Base-by-base conservation (phyloP, 2,113 vertebrate genomes). In the Eublepharis macularius region DNA sequence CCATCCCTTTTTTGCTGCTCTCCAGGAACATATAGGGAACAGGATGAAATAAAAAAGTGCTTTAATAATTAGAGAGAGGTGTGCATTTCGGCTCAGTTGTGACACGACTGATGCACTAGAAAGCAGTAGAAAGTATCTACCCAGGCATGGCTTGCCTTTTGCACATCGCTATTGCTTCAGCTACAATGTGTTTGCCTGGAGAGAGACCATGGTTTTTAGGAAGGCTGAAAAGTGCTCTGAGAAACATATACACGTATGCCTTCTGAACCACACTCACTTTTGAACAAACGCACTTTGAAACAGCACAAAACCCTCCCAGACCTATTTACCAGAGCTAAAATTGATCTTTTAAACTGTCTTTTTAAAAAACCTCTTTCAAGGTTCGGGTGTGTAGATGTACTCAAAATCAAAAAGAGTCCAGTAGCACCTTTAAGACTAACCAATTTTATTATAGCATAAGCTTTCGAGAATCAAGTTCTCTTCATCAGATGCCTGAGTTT, bases 1-100 rank as follows among this genome's bases (percentile, higher is more conserved):
- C 12, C 12, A n/a, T 57, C 6, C 12, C 66, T 41, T 49, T 41
- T 49, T 41, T 79, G n/a, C 39, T 65, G 54, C 43, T 47, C 66
- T 54, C 80, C 86, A 87, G 66, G 60, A 86, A 72, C 77, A 65
- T 34, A 72, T 11, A 32, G 32, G 65, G 65, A 87, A 68, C 51
- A 80, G 43, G 45, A 63, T 26, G 34, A 26, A 21, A n/a, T n/a
- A 2, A 49, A 83, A n/a, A 87, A 79, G 86, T 87, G 85, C 80
- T 63, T 82, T 72, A 39, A 41, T 49, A 29, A 65, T 7, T 12
- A 6, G 26, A 8, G 41, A 24, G 26, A 16, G 17, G 24, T 49
- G 5, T 73, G 51, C 39, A 60, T 51, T 79, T 85, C 34, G 49
- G 75, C 39, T 78, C 29, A 26, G 32, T 47, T 2, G 19, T 32